These are phyloP conservation scores for Brachystomella parvula DNA, from an alignment of 1,140 invertebrate species.

Conservation along the genomic window DNA sequence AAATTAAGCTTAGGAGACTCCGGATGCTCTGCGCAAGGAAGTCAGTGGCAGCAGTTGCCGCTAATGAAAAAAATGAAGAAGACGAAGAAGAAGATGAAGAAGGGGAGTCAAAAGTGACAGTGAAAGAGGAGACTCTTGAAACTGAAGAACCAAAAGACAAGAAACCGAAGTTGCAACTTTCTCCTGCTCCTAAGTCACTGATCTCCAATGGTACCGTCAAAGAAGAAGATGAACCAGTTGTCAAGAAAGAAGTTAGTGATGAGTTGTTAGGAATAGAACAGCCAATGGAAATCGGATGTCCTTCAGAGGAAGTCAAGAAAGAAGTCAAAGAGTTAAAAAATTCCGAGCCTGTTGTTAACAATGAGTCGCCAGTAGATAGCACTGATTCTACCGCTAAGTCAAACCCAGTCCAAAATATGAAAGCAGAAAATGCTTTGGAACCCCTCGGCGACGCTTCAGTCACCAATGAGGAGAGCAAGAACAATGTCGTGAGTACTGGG, in stretches of 20 bases:
- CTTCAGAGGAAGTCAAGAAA: slow-evolving; percentile 11
- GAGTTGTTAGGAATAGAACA: slow-evolving; percentile 7
- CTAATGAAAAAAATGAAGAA: slow-evolving; percentile 50
- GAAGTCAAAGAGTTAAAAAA: not conserved
- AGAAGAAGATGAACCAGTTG: slow-evolving; percentile 19
- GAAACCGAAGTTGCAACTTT: not conserved
- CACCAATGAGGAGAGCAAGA: not conserved
- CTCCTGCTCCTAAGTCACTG: not conserved
- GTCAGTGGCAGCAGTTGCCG: slow-evolving; percentile 52
- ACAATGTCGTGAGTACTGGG: not conserved
- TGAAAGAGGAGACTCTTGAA: not conserved
- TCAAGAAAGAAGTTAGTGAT: slow-evolving; percentile 58
- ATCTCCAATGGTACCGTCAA: slow-evolving; percentile 45
- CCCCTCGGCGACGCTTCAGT: not conserved
- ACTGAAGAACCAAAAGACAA: not conserved
- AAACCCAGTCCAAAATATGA: slow-evolving; percentile 6
- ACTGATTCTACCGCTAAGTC: not conserved
- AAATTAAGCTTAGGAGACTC: slow-evolving; percentile 47
- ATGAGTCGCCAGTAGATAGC: not conserved
- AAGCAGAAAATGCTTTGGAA: not conserved
- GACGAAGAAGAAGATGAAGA: slow-evolving; percentile 63
- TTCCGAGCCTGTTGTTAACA: not conserved
- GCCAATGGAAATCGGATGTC: slow-evolving; percentile 25
- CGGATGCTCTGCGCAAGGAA: slow-evolving; percentile 67
- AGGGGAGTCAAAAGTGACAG: slow-evolving; percentile 46